Evolutionary conservation across 2,113 vertebrate genomes (phyloP).

Genomic region (Chionomys nivalis): DNA sequence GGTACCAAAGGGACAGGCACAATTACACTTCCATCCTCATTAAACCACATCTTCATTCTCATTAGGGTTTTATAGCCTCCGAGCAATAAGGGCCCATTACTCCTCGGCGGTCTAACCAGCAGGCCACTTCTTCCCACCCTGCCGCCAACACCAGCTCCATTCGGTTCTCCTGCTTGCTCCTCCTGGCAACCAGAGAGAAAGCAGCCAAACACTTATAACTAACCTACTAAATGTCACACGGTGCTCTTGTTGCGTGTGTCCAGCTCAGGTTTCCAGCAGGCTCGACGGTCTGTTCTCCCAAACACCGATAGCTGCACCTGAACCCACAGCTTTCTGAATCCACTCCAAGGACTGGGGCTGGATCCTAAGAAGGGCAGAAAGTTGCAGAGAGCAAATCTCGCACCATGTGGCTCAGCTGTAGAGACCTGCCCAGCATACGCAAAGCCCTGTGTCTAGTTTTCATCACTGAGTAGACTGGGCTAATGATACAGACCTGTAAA

Average conservation of each 20-base stretch:
- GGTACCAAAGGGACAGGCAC: not conserved
- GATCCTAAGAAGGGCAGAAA: not conserved
- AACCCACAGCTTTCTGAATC: not conserved
- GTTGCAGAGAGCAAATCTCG: not conserved
- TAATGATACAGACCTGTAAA: not conserved
- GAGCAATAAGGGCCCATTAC: constrained; percentile 46
- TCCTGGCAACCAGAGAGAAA: not conserved
- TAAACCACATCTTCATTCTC: constrained; percentile 74
- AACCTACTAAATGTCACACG: not conserved
- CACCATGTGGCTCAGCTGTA: not conserved
- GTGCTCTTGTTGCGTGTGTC: not conserved
- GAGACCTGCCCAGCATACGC: not conserved
- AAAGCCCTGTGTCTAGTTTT: not conserved
- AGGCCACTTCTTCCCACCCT: not conserved
- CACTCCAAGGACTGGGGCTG: not conserved
- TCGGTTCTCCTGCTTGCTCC: fast-evolving
- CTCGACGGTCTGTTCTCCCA: not conserved
- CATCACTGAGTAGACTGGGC: not conserved
- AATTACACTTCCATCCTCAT: constrained; percentile 74
- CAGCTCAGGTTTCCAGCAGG: not conserved
- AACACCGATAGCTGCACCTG: not conserved
- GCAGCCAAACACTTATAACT: not conserved
- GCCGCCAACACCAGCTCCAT: too few relatives aligned
- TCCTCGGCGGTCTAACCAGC: constrained; percentile 33
- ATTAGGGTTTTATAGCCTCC: constrained; percentile 61